Evolutionary conservation across 2,888 invertebrate species (phyloP), one percentile per base, ranked within the genome.

Genomic region (Cactoblastis cactorum): DNA sequence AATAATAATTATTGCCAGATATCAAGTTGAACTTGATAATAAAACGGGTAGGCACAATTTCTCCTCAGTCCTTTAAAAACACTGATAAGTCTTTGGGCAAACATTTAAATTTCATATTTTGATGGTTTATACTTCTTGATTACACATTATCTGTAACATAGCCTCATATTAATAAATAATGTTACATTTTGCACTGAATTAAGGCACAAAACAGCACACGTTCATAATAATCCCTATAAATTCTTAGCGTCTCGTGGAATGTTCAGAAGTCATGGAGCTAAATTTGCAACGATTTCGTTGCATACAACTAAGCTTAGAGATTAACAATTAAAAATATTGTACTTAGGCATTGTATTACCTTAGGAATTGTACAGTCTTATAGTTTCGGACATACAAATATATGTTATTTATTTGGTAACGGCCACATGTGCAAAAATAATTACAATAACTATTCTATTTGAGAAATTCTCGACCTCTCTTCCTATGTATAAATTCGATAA

Each of bases 201-300:
- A 22, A 19, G 19, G 14, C 34, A 46, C n/a, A 46, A 5, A 18
- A 11, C 4, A 19, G 49, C 47, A 56, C 24, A 24, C 41, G 41
- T 6, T n/a, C 22, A 19, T 6, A 19, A 39, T 11, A 12, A 22
- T 12, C 49, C 50, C 49, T 41, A 48, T 43, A 45, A 45, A 45
- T 55, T 49, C 37, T 38, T 22, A 57, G 53, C 45, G 49, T 61
- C 73, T 77, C 70, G 66, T 73, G 85, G 86, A 86, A 86, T 86
- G 86, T 62, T 62, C 62, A 56, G 67, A 85, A 86, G 86, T 86
- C 82, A 86, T 86, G 86, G 86, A 86, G 83, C 67, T 58, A 52
- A 53, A 45, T 8, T 34, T 19, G 34, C 34, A 18, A 46, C 34
- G 1, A 33, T 15, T 9, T 9, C 12, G 34, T 46, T 19, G 37